phyloP scores from a whole-genome alignment of 92 coral and sea anemone genomes.

The Heteractis magnifica region DNA sequence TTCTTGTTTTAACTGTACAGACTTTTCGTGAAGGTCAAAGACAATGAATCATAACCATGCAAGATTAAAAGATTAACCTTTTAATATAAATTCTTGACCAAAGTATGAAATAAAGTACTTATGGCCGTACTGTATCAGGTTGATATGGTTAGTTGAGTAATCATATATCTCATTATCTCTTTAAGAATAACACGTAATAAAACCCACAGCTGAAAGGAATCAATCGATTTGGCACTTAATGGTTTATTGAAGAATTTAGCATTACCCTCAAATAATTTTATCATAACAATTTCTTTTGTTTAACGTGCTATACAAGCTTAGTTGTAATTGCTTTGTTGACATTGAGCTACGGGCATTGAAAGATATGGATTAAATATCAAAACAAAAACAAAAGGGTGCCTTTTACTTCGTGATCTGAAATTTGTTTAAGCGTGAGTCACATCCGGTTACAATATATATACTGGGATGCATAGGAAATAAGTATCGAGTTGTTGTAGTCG shows the following conservation, averaged over 20 bases:
- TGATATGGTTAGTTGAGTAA: not conserved
- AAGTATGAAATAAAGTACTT: not conserved
- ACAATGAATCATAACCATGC: not conserved
- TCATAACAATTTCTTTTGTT: not conserved
- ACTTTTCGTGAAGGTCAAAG: not conserved
- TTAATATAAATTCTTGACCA: not conserved
- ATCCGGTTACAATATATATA: too few relatives aligned
- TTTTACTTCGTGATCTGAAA: not conserved
- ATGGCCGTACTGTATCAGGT: not conserved
- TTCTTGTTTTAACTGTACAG: not conserved
- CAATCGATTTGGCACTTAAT: not conserved
- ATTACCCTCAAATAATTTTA: not conserved
- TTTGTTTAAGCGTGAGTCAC: too few relatives aligned
- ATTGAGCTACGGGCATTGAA: not conserved
- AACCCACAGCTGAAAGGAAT: too few relatives aligned
- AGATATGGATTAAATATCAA: not conserved
- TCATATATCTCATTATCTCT: too few relatives aligned
- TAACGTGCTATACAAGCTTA: not conserved
- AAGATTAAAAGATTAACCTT: not conserved
- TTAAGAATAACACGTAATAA: too few relatives aligned
- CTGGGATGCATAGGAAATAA: too few relatives aligned
- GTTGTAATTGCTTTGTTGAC: not conserved
- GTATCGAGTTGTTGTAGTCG: too few relatives aligned
- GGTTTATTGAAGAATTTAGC: not conserved
- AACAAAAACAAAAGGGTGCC: not conserved